Evolutionary conservation across 2,797 vertebrate species (phyloP), one percentile per base, ranked within the genome.

Genomic region (Falco cherrug): DNA sequence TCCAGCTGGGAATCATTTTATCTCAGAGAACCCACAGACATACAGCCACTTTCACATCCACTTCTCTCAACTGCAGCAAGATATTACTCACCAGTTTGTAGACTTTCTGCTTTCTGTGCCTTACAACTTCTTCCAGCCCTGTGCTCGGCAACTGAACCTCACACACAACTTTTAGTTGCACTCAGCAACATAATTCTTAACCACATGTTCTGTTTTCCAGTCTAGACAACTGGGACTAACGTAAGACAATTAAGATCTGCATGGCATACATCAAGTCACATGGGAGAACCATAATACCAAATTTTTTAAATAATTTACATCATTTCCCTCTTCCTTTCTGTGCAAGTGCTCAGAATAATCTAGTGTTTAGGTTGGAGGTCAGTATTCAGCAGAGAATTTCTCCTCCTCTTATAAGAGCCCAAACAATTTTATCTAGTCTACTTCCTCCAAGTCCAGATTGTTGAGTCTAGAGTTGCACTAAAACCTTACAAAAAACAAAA

Each of bases 361-460:
- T 26, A 4, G 3, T 84, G 77, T 86, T 95, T 86, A 65, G 29
- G 26, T 61, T 95, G 80, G 80, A 90, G 73, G 28, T 68, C 77
- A 68, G 37, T 68, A 88, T 57, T 68, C 61, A 78, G 51, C n/a
- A 50, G 73, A 93, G n/a, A 94, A 75, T 91, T 89, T 76, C n/a
- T 94, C 20, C 22, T 84, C 29, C 59, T 89, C 28, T 56, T 63
- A 1, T 22, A 35, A 67, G 17, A 91, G 59, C 20, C 69, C 80
- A 94, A 89, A 91, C 39, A 77, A 57, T 86, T 95, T 95, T 89
- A 93, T 93, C 94, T 93, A 22, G 37, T 86, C 57, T 91, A 16
- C 57, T 91, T 93, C 90, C 76, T 88, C 39, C 47, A 47, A 61
- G 54, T 69, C 31, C 59, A 86, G 47, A 78, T 78, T 90, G 63